Percentiles rank a stretch among this genome's conserved stretches.
phyloP scores from a whole-genome alignment of 2,888 invertebrate genomes.

The Apodemia zela region DNA sequence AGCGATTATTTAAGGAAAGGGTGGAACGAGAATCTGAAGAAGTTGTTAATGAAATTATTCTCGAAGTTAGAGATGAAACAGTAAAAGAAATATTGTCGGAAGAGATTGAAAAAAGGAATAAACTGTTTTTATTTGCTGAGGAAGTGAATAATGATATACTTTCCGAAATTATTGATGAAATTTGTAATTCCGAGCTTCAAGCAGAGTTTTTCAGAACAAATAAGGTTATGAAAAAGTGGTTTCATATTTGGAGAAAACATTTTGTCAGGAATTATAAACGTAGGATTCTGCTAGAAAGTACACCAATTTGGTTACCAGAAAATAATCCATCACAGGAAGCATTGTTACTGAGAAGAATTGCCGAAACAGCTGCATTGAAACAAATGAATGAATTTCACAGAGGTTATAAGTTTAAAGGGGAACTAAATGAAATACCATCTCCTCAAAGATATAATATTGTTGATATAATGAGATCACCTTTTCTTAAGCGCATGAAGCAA shows the following conservation, averaged over 20 bases:
- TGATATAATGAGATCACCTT: constrained; percentile 67
- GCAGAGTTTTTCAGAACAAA: constrained; percentile 56
- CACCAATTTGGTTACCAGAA: constrained; percentile 67
- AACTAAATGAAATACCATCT: constrained; percentile 49
- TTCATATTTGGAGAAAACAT: constrained; percentile 56
- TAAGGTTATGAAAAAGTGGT: constrained; percentile 63
- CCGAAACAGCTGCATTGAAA: constrained; percentile 53
- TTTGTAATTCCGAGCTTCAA: constrained; percentile 56
- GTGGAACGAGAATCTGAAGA: constrained; percentile 58
- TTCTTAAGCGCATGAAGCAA: constrained; percentile 71
- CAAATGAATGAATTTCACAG: constrained; percentile 65
- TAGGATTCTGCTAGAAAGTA: constrained; percentile 58
- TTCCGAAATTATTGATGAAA: constrained; percentile 51
- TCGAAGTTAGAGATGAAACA: constrained; percentile 52
- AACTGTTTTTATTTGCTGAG: constrained; percentile 47
- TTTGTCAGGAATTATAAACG: constrained; percentile 55
- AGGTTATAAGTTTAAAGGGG: constrained; percentile 62
- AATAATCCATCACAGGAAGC: constrained; percentile 62
- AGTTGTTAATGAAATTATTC: constrained; percentile 51
- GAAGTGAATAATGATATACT: constrained; percentile 50
- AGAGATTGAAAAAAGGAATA: constrained; percentile 51
- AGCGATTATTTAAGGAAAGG: constrained; percentile 51
- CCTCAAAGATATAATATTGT: constrained; percentile 61
- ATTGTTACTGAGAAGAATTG: constrained; percentile 43
- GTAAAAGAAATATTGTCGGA: constrained; percentile 46